phyloP scores from a whole-genome alignment of 2,797 vertebrate species.

The Labroides dimidiatus region DNA sequence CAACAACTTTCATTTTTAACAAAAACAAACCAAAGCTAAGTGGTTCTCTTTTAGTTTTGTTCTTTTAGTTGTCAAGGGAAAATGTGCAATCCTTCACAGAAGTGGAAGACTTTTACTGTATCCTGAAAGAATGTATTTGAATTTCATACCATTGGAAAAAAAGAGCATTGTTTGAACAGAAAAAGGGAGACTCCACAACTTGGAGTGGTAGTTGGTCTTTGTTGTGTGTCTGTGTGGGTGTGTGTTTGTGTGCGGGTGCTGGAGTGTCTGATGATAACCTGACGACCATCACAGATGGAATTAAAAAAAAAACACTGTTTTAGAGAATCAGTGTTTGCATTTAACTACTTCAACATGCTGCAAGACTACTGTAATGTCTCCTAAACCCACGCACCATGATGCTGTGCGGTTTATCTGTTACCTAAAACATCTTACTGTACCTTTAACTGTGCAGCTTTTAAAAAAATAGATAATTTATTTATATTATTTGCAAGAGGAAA shows the following conservation, averaged over 20 bases:
- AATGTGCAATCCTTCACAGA: conserved; percentile 94
- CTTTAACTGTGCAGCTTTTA: conserved; percentile 91
- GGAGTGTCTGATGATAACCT: conserved; percentile 72
- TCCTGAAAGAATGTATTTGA: conserved; percentile 76
- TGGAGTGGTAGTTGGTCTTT: conserved; percentile 60
- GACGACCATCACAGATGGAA: conserved; percentile 76
- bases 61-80: conserved; percentile 87
- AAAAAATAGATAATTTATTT: conserved; percentile 84
- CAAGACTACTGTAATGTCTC: conserved; percentile 92
- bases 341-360: conserved; percentile 87
- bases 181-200: conserved; percentile 86
- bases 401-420: conserved; percentile 82
- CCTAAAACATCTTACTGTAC: conserved; percentile 83
- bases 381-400: conserved; percentile 84
- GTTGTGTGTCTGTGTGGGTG: conserved; percentile 25
- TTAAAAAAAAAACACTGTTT: conserved; percentile 80
- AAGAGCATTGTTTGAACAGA: conserved; percentile 80
- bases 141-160: conserved; percentile 68
- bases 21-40: conserved; percentile 90
- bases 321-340: conserved; percentile 76
- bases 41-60: conserved; percentile 66
- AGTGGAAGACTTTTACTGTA: conserved; percentile 79
- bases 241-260: conserved; percentile 38
- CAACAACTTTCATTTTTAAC: conserved; percentile 83
- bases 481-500: conserved; percentile 73